Percentiles rank a stretch among this genome's conserved stretches.
Conservation (phyloP, 2,113 vertebrate genomes). For the Cheirogaleus medius region DNA sequence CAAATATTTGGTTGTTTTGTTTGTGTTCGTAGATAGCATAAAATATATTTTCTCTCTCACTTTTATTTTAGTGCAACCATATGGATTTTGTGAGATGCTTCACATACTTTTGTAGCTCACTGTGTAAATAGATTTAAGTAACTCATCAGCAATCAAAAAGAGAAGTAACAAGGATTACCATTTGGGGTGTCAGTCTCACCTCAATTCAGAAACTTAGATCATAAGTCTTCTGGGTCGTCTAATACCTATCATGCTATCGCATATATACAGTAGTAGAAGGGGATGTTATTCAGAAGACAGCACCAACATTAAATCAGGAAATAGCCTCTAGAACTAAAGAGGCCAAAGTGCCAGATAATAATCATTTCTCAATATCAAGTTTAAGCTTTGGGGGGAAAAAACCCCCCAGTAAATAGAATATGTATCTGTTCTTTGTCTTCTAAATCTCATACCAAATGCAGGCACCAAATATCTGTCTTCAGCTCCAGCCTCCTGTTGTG, state of each 20-base stretch:
- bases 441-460: neutral
- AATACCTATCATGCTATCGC: neutral
- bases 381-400: neutral
- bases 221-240: neutral
- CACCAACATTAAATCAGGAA: neutral
- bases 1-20: neutral
- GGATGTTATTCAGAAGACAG: neutral
- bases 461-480: neutral
- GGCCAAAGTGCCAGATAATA: neutral
- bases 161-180: neutral
- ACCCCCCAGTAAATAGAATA: neutral
- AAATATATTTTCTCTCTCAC: neutral
- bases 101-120: neutral
- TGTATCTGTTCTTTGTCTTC: neutral
- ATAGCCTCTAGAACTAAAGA: neutral
- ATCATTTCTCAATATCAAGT: neutral
- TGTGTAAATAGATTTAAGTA: neutral
- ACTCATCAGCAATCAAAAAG: neutral
- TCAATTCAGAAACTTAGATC: neutral
- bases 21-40: neutral
- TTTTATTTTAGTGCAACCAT: neutral
- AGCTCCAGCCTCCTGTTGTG: neutral
- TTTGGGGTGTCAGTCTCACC: neutral
- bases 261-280: neutral
- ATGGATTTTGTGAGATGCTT: neutral